Base-by-base conservation (phyloP, 1,140 invertebrate genomes). In the Magallana angulata region DNA sequence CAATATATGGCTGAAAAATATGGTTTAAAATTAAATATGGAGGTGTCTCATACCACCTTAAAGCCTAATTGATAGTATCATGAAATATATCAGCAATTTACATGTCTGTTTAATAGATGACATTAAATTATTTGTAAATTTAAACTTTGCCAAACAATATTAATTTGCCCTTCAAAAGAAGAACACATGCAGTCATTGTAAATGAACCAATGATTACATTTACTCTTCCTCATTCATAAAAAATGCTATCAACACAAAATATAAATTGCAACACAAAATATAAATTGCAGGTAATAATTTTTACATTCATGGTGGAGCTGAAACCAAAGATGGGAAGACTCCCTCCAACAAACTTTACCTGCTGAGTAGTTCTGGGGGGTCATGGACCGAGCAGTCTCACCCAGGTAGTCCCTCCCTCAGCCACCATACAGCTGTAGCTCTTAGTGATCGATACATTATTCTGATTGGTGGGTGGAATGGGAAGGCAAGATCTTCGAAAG, bases 401-500 rank as follows among this genome's bases (percentile, higher is more conserved):
- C 57, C 88, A 48, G 91, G 91, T 3, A 91, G 92, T 36, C 94
- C 94, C 3, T 68, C 90, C 24, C 87, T 94, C 1, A 94, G 94
- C 82, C 93, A 94, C 81, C 94, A 95, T 89, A 88, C 93, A 6
- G 92, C 91, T 88, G 90, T 94, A 59, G 88, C 91, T 2, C 56
- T 93, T 0, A 89, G 91, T 1, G 87, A 94, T 71, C 86, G 93
- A 18, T 94, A 93, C 85, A 88, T 94, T 18, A 48, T 94, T 68
- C 82, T 94, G 36, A 94, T 95, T 88, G 94, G 94, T 85, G 94
- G 94, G 9, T 95, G 94, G 94, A 90, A 94, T 90, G 94, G 94
- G 6, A 93, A 93, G 84, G 30, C 62, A 8, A 85, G 94, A 18
- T 88, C 85, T n/a, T 85, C 88, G 30, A 89, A 88, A 12, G 68